A percentile compares a stretch with the other conserved stretches of the same genome.
These are phyloP conservation scores for Odontomyia ornata DNA, from an alignment of 2,888 invertebrate genomes.

Conservation along the genomic window DNA sequence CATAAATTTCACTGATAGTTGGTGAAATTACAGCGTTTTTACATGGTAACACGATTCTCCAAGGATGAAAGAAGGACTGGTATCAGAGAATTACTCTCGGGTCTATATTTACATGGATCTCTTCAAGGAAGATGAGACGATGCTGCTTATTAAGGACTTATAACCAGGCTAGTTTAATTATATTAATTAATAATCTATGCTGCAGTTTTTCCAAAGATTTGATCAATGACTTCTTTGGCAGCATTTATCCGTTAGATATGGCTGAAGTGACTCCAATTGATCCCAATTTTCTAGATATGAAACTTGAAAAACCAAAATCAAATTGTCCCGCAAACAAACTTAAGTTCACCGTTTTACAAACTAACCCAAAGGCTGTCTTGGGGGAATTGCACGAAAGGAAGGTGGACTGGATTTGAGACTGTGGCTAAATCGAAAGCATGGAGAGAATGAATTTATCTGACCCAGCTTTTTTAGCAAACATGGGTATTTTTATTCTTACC, in stretches of 20 bases:
- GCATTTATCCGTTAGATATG: constrained; percentile 58
- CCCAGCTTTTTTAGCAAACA: too few species aligned
- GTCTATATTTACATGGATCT: constrained; percentile 55
- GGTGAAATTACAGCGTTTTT: too few species aligned
- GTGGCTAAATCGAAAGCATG: too few species aligned
- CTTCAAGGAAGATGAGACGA: constrained; percentile 61
- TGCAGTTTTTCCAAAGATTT: constrained; percentile 55
- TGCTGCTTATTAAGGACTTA: constrained; percentile 61
- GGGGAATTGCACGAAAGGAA: too few species aligned
- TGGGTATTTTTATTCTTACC: too few species aligned
- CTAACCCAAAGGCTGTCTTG: too few species aligned
- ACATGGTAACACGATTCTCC: too few species aligned
- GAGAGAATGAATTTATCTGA: too few species aligned
- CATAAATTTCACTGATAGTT: constrained; percentile 21
- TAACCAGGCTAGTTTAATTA: constrained; percentile 54
- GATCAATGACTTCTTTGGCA: constrained; percentile 59
- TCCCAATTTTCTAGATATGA: constrained; percentile 52
- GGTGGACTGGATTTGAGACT: too few species aligned
- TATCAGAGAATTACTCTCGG: constrained; percentile 48
- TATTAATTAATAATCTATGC: not conserved
- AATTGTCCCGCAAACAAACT: constrained; percentile 8
- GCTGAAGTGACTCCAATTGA: constrained; percentile 34
- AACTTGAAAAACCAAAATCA: constrained; percentile 42
- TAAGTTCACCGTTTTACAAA: constrained; percentile 55
- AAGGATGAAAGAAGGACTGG: constrained; percentile 54